These are phyloP conservation scores for Dryomyza anilis DNA, from an alignment of 2,888 invertebrate species.

Conservation along the genomic window DNA sequence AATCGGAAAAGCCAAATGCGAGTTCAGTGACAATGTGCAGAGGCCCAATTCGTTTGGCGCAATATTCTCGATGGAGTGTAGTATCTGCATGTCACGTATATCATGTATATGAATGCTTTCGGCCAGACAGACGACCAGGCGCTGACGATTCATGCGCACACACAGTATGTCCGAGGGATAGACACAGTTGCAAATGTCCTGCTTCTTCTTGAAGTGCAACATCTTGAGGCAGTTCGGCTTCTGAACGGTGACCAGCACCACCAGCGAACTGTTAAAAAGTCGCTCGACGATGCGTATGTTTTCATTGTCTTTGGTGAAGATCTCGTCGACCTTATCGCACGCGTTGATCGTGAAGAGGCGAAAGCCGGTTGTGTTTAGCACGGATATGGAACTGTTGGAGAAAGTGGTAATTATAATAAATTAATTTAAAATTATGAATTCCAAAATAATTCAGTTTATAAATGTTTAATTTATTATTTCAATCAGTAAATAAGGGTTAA, in stretches of 20 bases:
- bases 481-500: too few relatives aligned
- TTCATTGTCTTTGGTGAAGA: constrained; percentile 59
- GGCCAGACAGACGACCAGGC: constrained; percentile 56
- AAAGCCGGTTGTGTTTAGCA: constrained; percentile 52
- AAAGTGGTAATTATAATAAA: too few relatives aligned
- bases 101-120: constrained; percentile 61
- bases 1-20: constrained; percentile 59
- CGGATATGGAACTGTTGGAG: constrained; percentile 57
- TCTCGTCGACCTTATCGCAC: constrained; percentile 58
- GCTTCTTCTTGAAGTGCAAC: constrained; percentile 60
- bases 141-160: constrained; percentile 59
- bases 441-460: too few relatives aligned
- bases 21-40: constrained; percentile 57
- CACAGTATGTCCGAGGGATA: constrained; percentile 59
- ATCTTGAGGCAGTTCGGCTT: constrained; percentile 60
- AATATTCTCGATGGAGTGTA: constrained; percentile 58
- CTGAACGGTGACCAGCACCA: constrained; percentile 57
- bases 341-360: constrained; percentile 56
- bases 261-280: constrained; percentile 58
- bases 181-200: constrained; percentile 60
- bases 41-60: constrained; percentile 56
- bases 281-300: constrained; percentile 58
- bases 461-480: too few relatives aligned
- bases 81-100: constrained; percentile 60
- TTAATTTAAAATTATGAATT: too few relatives aligned